phyloP scores from a whole-genome alignment of 2,888 invertebrate genomes.

The Scelioninae gen. 2 region DNA sequence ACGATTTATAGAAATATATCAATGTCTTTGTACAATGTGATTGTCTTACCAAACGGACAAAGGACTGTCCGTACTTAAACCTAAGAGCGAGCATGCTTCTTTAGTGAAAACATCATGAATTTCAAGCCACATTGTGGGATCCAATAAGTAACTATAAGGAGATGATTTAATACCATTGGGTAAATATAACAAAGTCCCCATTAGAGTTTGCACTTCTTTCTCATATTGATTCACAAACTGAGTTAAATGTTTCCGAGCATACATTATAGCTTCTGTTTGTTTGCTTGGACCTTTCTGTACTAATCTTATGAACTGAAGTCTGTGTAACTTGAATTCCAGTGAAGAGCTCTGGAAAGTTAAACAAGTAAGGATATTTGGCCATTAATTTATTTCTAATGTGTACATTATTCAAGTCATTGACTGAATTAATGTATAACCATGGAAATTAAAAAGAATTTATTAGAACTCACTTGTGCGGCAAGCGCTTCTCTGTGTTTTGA shows the following conservation, averaged over 20 bases:
- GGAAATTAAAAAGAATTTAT: no score
- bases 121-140: constrained; percentile 85
- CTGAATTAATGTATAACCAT: no score
- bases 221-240: constrained; percentile 87
- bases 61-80: constrained; percentile 92
- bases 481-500: constrained; percentile 84
- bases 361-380: no score
- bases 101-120: constrained; percentile 92
- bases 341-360: constrained; percentile 78
- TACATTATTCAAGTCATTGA: no score
- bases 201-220: constrained; percentile 89
- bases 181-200: constrained; percentile 90
- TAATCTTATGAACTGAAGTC: constrained; percentile 86
- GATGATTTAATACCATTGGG: constrained; percentile 87
- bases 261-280: constrained; percentile 90
- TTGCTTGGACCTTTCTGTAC: constrained; percentile 80
- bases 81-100: constrained; percentile 93
- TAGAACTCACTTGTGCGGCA: constrained; percentile 77
- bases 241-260: constrained; percentile 90
- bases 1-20: no score
- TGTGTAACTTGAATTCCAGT: constrained; percentile 88
- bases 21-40: no score
- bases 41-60: constrained; percentile 85
- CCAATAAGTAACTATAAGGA: constrained; percentile 86
- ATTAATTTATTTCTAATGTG: no score